These are phyloP conservation scores for Morelia viridis DNA, from an alignment of 2,797 vertebrate species.

Conservation along the genomic window DNA sequence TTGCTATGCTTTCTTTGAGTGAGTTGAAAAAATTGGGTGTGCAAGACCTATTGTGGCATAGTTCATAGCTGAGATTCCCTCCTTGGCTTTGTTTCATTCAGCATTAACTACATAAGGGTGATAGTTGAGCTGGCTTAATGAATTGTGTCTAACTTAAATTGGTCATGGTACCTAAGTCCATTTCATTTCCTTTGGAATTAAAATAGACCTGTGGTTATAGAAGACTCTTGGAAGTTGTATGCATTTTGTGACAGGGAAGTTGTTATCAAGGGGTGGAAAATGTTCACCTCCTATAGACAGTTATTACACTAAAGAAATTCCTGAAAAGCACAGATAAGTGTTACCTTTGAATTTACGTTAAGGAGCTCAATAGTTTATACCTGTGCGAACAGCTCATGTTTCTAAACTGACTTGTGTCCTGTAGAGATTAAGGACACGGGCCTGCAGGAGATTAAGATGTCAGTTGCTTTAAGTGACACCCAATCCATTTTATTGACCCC, in stretches of 20 bases:
- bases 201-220: conserved; percentile 66
- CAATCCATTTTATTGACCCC: conserved; percentile 77
- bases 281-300: conserved; percentile 63
- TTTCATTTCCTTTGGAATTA: conserved; percentile 75
- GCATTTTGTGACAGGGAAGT: background rate
- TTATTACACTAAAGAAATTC: conserved; percentile 72
- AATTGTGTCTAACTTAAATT: conserved; percentile 74
- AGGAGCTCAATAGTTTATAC: conserved; percentile 73
- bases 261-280: background rate
- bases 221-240: conserved; percentile 65
- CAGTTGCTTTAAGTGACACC: conserved; percentile 75
- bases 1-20: conserved; percentile 44
- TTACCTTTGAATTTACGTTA: conserved; percentile 78
- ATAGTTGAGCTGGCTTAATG: conserved; percentile 70
- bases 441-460: conserved; percentile 72
- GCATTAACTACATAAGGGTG: conserved; percentile 64
- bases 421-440: conserved; percentile 76
- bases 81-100: conserved; percentile 67
- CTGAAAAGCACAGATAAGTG: conserved; percentile 76
- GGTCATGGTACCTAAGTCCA: conserved; percentile 72
- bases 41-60: conserved; percentile 28
- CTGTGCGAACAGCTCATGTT: conserved; percentile 72
- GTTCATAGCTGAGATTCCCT: conserved; percentile 59
- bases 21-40: conserved; percentile 54
- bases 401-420: conserved; percentile 72